Conservation (phyloP, 2,113 vertebrate species). For the Hassar affinis region DNA sequence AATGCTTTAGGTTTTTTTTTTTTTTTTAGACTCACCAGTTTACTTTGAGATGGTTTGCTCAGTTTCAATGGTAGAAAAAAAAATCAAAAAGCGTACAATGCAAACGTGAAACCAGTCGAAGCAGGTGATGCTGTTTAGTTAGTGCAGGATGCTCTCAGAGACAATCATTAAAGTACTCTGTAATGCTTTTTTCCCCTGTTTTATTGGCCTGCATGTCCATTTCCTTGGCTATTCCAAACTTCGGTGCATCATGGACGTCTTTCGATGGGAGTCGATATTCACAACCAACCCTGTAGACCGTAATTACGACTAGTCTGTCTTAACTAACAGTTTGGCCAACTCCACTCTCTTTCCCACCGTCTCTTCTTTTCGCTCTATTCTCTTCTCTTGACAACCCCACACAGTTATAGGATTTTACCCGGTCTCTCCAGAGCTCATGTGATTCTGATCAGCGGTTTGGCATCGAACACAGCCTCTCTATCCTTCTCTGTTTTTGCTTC, state of each 20-base stretch:
- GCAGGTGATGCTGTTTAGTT: conserved; percentile 64
- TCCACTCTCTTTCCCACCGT: not conserved
- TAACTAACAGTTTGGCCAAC: not conserved
- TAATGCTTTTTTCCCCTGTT: not conserved
- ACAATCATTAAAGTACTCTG: conserved; percentile 71
- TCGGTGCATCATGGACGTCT: not conserved
- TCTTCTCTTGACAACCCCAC: not conserved
- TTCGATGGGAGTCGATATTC: too few relatives aligned
- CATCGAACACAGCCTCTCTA: not conserved
- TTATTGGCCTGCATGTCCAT: not conserved
- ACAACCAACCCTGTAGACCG: too few relatives aligned
- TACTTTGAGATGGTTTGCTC: conserved; percentile 62
- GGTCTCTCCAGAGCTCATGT: not conserved
- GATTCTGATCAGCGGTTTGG: conserved; percentile 10
- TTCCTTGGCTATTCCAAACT: not conserved
- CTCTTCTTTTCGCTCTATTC: not conserved
- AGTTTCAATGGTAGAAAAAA: conserved; percentile 60
- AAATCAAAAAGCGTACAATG: conserved; percentile 42
- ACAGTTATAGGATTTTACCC: not conserved
- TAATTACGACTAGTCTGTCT: not conserved
- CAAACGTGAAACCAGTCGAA: conserved; percentile 36
- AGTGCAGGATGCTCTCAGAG: conserved; percentile 63
- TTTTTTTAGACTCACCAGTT: conserved; percentile 50
- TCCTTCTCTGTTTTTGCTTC: not conserved
- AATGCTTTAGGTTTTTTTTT: conserved; percentile 52